phyloP scores from a whole-genome alignment of 2,113 vertebrate genomes.

The Lathamus discolor region DNA sequence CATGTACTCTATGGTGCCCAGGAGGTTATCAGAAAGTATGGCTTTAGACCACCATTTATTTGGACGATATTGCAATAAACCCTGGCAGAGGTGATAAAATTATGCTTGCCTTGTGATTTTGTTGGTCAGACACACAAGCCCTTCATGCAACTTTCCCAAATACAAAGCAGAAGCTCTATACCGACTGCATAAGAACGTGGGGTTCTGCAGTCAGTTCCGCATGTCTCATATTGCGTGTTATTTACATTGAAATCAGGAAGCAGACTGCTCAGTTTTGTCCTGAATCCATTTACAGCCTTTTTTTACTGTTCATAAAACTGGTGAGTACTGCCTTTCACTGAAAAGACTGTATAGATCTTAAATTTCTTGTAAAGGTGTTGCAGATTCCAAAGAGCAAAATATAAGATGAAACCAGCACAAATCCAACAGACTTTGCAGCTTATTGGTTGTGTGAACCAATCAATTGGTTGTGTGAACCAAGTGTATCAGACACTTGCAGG shows the following conservation, averaged over 20 bases:
- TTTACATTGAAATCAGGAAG: background rate
- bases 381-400: background rate
- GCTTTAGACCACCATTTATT: background rate
- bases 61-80: background rate
- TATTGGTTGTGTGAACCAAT: background rate
- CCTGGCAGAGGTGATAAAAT: background rate
- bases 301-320: background rate
- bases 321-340: background rate
- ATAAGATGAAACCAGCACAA: background rate
- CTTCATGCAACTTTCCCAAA: background rate
- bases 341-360: background rate
- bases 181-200: fast-evolving
- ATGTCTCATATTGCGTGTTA: background rate
- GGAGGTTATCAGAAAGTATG: background rate
- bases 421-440: background rate
- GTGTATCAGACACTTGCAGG: conserved; percentile 7
- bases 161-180: background rate
- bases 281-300: background rate
- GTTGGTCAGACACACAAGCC: background rate
- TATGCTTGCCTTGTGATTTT: background rate
- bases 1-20: background rate
- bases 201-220: background rate
- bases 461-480: background rate
- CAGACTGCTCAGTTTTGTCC: background rate
- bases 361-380: background rate